Conservation (phyloP, 2,797 vertebrate genomes). For the Syncerus caffer region DNA sequence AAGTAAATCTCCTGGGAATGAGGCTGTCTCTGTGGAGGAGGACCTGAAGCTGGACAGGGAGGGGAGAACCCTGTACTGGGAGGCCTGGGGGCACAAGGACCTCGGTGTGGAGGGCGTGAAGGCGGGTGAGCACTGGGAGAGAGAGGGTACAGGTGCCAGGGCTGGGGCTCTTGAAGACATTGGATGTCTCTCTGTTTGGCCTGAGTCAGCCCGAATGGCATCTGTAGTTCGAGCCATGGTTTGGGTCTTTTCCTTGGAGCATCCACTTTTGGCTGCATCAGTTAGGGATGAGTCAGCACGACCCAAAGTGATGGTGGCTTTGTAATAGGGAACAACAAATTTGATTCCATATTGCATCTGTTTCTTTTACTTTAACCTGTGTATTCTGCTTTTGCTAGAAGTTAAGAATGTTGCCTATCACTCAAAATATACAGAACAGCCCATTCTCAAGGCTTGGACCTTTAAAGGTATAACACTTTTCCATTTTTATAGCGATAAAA, state of each 20-base stretch:
- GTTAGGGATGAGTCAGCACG: not conserved
- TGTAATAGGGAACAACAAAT: not conserved
- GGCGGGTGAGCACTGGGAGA: fast-evolving
- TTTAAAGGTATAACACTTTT: not conserved
- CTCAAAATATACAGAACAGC: not conserved
- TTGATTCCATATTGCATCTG: not conserved
- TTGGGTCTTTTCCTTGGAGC: not conserved
- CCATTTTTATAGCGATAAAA: not conserved
- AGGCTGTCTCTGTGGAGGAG: not conserved
- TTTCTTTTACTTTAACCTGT: not conserved
- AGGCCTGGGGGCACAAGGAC: fast-evolving
- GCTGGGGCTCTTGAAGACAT: not conserved
- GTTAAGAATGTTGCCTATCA: not conserved
- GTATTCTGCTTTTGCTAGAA: not conserved
- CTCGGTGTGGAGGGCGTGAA: not conserved
- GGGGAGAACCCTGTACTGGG: fast-evolving
- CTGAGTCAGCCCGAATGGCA: not conserved
- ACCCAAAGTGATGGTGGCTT: not conserved
- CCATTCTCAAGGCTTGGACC: not conserved
- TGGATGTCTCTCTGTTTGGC: not conserved
- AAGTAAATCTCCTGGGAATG: no score
- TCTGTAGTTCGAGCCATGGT: fast-evolving
- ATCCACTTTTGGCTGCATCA: no score
- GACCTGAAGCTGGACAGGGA: not conserved
- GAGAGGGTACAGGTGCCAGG: not conserved